Evolutionary conservation across 2,888 invertebrate species (phyloP).

Genomic region (Drosophila leonis): DNA sequence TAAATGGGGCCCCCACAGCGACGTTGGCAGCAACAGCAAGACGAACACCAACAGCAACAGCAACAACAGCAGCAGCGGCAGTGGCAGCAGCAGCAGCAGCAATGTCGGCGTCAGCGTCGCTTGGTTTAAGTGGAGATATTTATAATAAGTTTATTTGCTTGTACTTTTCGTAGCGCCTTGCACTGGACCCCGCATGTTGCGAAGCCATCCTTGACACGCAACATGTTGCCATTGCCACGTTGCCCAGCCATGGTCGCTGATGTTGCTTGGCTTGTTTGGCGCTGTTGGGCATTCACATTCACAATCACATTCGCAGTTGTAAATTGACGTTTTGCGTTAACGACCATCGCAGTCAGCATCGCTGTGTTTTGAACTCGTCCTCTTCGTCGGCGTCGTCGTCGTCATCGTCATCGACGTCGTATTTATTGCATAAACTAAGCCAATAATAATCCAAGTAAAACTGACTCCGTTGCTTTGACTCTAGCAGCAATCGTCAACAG

Average conservation of each 20-base stretch:
- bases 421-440: slow-evolving; percentile 58
- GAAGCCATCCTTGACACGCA: slow-evolving; percentile 61
- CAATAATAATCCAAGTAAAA: slow-evolving; percentile 55
- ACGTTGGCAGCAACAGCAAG: slow-evolving; percentile 39
- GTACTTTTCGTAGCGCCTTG: slow-evolving; percentile 56
- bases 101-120: slow-evolving; percentile 43
- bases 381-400: slow-evolving; percentile 1
- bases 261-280: slow-evolving; percentile 77
- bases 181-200: slow-evolving; percentile 53
- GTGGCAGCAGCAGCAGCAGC: slow-evolving; percentile 14
- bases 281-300: slow-evolving; percentile 73
- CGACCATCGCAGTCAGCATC: slow-evolving; percentile 64
- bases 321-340: slow-evolving; percentile 83
- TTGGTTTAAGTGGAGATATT: slow-evolving; percentile 79
- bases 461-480: slow-evolving; percentile 33
- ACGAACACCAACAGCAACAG: slow-evolving; percentile 19
- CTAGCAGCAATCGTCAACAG: slow-evolving; percentile 32
- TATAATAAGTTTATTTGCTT: slow-evolving; percentile 82
- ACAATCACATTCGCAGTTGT: slow-evolving; percentile 83
- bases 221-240: slow-evolving; percentile 75
- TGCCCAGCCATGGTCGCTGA: slow-evolving; percentile 55
- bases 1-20: slow-evolving; percentile 74
- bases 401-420: slow-evolving; percentile 10
- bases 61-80: slow-evolving; percentile 16
- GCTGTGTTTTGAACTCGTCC: slow-evolving; percentile 33